Conservation (phyloP, 2,113 vertebrate genomes). For the Odontesthes bonariensis region DNA sequence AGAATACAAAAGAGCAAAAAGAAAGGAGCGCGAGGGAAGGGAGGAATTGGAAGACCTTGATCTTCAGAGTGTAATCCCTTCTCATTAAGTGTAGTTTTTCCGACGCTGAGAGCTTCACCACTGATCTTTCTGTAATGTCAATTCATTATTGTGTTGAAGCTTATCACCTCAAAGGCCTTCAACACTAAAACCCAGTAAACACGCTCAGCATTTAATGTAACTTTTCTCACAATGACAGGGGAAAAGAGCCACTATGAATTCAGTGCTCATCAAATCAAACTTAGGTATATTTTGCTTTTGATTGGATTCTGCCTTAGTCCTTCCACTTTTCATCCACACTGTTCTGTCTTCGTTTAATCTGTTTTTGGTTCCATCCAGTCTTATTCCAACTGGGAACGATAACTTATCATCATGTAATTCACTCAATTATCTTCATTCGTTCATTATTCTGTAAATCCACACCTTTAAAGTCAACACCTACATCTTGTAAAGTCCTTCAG, state of each 20-base stretch:
- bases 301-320: slow-evolving; percentile 36
- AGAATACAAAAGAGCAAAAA: slow-evolving; percentile 38
- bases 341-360: slow-evolving; percentile 59
- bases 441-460: slow-evolving; percentile 7
- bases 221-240: slow-evolving; percentile 1
- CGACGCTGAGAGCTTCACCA: slow-evolving; percentile 71
- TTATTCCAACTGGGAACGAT: slow-evolving; percentile 49
- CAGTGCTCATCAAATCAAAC: slow-evolving; percentile 36
- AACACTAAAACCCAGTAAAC: slow-evolving; percentile 26
- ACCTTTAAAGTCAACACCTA: slow-evolving; percentile 20
- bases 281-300: slow-evolving; percentile 25
- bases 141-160: slow-evolving; percentile 74
- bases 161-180: slow-evolving; percentile 64
- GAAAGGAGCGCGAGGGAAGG: slow-evolving; percentile 26
- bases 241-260: slow-evolving; percentile 4
- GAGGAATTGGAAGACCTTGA: slow-evolving; percentile 69
- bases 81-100: slow-evolving; percentile 77
- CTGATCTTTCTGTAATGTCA: slow-evolving; percentile 81
- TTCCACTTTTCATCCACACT: slow-evolving; percentile 27
- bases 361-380: slow-evolving; percentile 51
- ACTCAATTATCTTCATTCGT: slow-evolving; percentile 41
- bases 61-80: slow-evolving; percentile 81
- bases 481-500: slow-evolving; percentile 21
- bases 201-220: slow-evolving; percentile 34
- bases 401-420: slow-evolving; percentile 55